Conservation (phyloP, 2,113 vertebrate species). For the Gavia stellata region DNA sequence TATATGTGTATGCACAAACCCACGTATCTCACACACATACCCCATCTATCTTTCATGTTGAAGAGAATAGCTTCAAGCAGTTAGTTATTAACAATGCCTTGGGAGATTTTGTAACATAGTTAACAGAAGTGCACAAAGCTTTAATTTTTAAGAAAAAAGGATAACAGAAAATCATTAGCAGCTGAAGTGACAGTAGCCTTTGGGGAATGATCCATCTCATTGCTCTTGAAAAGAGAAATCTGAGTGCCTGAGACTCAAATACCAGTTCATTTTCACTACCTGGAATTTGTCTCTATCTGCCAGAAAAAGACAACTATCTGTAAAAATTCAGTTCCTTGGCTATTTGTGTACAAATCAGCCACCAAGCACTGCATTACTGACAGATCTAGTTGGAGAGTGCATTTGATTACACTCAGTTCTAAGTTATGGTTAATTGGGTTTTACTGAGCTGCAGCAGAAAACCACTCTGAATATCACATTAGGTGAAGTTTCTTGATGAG, state of each 20-base stretch:
- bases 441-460: conserved; percentile 16
- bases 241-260: not conserved
- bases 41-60: not conserved
- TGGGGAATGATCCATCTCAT: conserved; percentile 41
- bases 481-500: not conserved
- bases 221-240: conserved; percentile 42
- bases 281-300: conserved; percentile 57
- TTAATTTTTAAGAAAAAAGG: conserved; percentile 46
- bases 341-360: conserved; percentile 8
- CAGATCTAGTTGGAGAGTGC: conserved; percentile 15
- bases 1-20: not conserved
- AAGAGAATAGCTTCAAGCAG: conserved; percentile 6
- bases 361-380: conserved; percentile 19
- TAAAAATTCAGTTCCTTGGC: conserved; percentile 44
- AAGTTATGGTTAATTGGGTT: conserved; percentile 21
- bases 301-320: conserved; percentile 34
- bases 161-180: conserved; percentile 66
- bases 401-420: conserved; percentile 17
- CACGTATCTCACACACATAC: not conserved
- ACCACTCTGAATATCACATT: not conserved
- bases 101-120: conserved; percentile 23
- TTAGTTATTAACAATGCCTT: conserved; percentile 20
- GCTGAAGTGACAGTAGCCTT: conserved; percentile 49
- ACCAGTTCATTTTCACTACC: conserved; percentile 47
- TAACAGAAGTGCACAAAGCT: conserved; percentile 32